phyloP scores from a whole-genome alignment of 2,113 vertebrate species.

The Elachura formosa region DNA sequence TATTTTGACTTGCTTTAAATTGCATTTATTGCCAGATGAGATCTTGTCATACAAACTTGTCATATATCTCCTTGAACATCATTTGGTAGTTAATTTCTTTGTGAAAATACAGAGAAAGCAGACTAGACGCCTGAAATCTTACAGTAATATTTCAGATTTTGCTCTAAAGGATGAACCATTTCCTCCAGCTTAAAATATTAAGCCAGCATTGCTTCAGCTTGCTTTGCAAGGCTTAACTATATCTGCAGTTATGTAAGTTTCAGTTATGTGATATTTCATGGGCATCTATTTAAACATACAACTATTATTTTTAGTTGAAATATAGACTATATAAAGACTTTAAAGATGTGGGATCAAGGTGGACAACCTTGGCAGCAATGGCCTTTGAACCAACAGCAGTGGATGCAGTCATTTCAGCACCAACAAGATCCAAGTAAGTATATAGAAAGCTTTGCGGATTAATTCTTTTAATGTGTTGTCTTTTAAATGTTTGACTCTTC shows the following conservation, averaged over 20 bases:
- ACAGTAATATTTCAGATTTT: slow-evolving; percentile 14
- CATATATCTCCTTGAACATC: background rate
- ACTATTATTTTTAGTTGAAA: slow-evolving; percentile 69
- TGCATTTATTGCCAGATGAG: background rate
- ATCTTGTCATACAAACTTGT: background rate
- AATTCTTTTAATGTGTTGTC: background rate
- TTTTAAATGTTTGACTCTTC: background rate
- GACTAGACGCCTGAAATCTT: slow-evolving; percentile 15
- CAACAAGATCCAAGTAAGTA: slow-evolving; percentile 95
- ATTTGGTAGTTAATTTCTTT: background rate
- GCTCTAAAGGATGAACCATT: slow-evolving; percentile 38
- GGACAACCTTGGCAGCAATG: slow-evolving; percentile 99
- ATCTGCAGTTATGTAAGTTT: slow-evolving; percentile 57
- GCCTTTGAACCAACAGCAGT: slow-evolving; percentile 98
- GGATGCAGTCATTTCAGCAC: slow-evolving; percentile 99
- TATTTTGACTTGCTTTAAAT: background rate
- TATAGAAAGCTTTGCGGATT: slow-evolving; percentile 38
- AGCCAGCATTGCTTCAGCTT: slow-evolving; percentile 62
- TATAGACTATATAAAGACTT: slow-evolving; percentile 68
- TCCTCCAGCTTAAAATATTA: slow-evolving; percentile 43
- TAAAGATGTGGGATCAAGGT: slow-evolving; percentile 98
- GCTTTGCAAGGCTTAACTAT: slow-evolving; percentile 56
- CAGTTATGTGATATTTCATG: slow-evolving; percentile 50
- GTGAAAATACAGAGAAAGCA: background rate
- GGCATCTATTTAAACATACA: slow-evolving; percentile 60